These are phyloP conservation scores for Epinephelus awoara DNA, from an alignment of 2,797 vertebrate species.

Conservation along the genomic window DNA sequence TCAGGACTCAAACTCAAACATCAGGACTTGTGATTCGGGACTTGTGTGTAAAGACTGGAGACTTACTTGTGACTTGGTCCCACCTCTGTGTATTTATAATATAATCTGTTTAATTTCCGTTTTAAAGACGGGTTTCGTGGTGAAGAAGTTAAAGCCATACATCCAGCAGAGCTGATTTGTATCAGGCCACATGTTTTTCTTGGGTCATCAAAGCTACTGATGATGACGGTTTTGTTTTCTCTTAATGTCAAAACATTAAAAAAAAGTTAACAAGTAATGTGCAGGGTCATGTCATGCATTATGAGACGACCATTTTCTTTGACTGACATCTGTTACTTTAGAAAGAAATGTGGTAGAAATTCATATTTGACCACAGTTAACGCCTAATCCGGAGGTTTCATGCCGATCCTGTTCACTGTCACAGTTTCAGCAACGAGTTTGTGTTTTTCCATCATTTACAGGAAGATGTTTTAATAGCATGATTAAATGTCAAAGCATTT, in stretches of 20 bases:
- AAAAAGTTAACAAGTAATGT: not conserved
- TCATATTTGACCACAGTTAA: not conserved
- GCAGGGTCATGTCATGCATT: not conserved
- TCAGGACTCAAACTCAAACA: too few species aligned
- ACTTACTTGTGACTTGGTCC: too few species aligned
- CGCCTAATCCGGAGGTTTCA: not conserved
- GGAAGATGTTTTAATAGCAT: not conserved
- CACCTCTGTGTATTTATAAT: too few species aligned
- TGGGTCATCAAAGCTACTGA: not conserved
- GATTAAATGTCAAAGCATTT: not conserved
- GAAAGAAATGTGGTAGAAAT: not conserved
- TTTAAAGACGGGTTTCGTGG: not conserved
- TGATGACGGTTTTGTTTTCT: constrained; percentile 10
- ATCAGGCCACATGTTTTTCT: constrained; percentile 21
- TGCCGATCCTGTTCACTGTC: not conserved
- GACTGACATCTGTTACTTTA: not conserved
- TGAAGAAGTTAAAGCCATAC: constrained; percentile 53
- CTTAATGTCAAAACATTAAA: not conserved
- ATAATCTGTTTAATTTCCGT: too few species aligned
- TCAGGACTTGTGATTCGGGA: too few species aligned
- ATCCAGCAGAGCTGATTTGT: constrained; percentile 26
- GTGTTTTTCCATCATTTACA: not conserved
- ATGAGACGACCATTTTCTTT: not conserved
- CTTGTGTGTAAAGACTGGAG: too few species aligned
- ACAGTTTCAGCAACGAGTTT: not conserved